Conservation (phyloP, 2,113 vertebrate genomes). For the Cercopithecus mona region DNA sequence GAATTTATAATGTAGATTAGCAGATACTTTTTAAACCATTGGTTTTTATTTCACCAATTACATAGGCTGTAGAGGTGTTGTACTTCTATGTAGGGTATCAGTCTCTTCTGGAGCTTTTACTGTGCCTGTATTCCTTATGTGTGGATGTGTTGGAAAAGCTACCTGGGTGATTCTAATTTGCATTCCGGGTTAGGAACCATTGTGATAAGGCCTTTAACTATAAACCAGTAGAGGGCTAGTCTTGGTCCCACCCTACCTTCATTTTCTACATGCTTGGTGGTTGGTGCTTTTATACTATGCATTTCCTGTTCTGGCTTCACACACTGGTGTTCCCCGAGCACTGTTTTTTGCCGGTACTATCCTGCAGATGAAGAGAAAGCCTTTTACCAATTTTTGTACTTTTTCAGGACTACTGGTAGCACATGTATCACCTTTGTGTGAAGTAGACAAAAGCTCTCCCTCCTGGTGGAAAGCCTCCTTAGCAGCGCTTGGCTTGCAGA, state of each 20-base stretch:
- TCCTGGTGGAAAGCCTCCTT: background rate
- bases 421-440: background rate
- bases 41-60: background rate
- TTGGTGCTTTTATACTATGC: background rate
- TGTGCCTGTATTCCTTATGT: background rate
- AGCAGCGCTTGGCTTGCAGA: background rate
- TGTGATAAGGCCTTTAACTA: background rate
- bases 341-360: background rate
- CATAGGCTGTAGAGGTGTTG: background rate
- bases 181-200: background rate
- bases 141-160: background rate
- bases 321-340: background rate
- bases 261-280: background rate
- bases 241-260: background rate
- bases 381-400: background rate
- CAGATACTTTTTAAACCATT: background rate
- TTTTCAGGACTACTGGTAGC: background rate
- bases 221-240: background rate
- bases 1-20: background rate
- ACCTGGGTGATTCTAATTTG: background rate
- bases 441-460: background rate
- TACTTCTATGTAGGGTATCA: background rate
- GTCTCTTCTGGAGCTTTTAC: background rate
- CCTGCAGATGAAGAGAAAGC: slow-evolving; percentile 2
- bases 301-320: slow-evolving; percentile 33